Base-by-base conservation (phyloP, 1,140 invertebrate species). In the Ceratina japonica region DNA sequence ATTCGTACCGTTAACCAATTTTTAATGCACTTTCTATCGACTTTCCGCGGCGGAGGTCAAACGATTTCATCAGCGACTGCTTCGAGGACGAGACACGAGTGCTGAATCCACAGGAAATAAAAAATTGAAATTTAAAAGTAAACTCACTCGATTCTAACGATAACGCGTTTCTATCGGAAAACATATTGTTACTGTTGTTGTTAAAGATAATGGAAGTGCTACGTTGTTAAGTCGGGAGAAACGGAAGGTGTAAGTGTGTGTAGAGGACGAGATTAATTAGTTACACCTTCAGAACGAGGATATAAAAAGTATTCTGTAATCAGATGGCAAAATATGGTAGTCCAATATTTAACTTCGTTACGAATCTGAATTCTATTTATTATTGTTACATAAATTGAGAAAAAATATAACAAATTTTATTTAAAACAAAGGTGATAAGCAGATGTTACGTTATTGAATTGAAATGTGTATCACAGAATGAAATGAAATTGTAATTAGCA, bases 101-200 rank as follows among this genome's bases (percentile, higher is more conserved):
- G 75, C 75, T 78, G 51, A 10, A 16, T 13, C 18, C 18, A n/a
- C 27, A 54, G 12, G 13, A 54, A 27, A 31, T 24, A 68, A 27
- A 13, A 13, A 18, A 54, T 7, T 5, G 8, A 69, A 3, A 68
- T 22, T 49, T 51, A 44, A 51, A 68, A 0, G 16, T 16, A 52
- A 13, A 52, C 31, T 37, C 18, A 44, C 5, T 44, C 56, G 52
- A 80, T 77, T 76, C 80, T 65, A 86, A 80, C 58, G 52, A 76
- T 72, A 82, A 73, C 76, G 72, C 52, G 52, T 85, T 82, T 44
- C 89, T 89, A 79, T 86, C 79, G 80, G 65, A 85, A 78, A 86
- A 68, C 71, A 88, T 73, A 84, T 90, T 90, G 89, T 90, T 90
- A 89, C 27, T 90, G 88, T 89, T 90, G 88, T 88, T 90, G 89